phyloP scores from a whole-genome alignment of 2,888 invertebrate genomes.

The Drosophila birchii region DNA sequence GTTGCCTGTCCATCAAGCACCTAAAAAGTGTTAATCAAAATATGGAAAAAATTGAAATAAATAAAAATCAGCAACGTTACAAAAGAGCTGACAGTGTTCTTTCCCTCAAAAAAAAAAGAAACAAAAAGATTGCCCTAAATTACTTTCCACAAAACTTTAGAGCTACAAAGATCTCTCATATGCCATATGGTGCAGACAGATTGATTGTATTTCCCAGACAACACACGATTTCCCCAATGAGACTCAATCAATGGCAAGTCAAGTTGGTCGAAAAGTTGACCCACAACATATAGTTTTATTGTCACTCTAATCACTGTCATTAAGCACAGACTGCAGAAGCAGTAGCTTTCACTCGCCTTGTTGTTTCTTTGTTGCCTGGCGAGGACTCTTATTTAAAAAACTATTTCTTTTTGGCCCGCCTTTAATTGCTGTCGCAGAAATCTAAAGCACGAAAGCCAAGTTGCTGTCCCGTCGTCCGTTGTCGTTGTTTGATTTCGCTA shows the following conservation, averaged over 20 bases:
- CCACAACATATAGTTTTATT: not conserved
- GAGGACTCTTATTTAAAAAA: slow-evolving; percentile 14
- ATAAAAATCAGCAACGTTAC: not conserved
- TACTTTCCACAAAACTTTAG: slow-evolving; percentile 3
- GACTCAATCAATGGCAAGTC: not conserved
- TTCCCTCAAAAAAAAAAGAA: not conserved
- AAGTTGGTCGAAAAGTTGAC: not conserved
- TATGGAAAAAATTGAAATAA: not conserved
- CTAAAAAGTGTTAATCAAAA: slow-evolving; percentile 34
- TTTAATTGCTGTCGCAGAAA: slow-evolving; percentile 33
- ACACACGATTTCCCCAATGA: not conserved
- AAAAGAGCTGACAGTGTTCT: not conserved
- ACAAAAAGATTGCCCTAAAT: not conserved
- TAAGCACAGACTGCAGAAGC: not conserved
- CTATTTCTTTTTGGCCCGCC: slow-evolving; percentile 20
- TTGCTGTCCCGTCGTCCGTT: not conserved
- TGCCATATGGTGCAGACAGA: slow-evolving; percentile 14
- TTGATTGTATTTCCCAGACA: slow-evolving; percentile 1
- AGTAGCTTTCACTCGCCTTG: not conserved
- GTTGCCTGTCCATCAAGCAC: slow-evolving; percentile 9
- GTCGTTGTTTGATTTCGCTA: slow-evolving; percentile 26
- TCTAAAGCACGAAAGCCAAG: slow-evolving; percentile 23
- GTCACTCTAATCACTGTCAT: not conserved
- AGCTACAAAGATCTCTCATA: not conserved
- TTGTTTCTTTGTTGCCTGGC: not conserved